Evolutionary conservation across 2,113 vertebrate species (phyloP).

Genomic region (Neogale vison): DNA sequence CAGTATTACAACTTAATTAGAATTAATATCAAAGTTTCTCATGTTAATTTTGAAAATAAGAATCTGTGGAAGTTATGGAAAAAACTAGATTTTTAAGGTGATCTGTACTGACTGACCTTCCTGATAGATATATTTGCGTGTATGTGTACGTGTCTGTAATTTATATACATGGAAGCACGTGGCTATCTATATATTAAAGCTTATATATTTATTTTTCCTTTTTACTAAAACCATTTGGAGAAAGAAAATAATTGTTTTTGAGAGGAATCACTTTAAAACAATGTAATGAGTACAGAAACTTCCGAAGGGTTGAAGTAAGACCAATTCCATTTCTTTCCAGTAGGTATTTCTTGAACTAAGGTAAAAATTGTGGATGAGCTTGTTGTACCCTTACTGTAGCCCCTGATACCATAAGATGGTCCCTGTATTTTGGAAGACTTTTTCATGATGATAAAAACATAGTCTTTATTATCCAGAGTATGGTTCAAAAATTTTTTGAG

Average conservation of each 20-base stretch:
- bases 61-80: constrained; percentile 44
- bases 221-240: constrained; percentile 52
- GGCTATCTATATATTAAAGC: constrained; percentile 47
- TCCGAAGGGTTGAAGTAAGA: constrained; percentile 39
- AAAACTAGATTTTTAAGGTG: constrained; percentile 42
- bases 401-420: not conserved
- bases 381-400: not conserved
- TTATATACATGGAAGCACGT: constrained; percentile 52
- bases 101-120: constrained; percentile 58
- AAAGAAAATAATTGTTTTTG: constrained; percentile 6
- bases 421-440: constrained; percentile 45
- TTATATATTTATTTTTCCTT: constrained; percentile 66
- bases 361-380: constrained; percentile 41
- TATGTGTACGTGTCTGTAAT: constrained; percentile 4
- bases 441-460: constrained; percentile 53
- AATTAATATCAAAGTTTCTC: constrained; percentile 73
- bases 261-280: constrained; percentile 62
- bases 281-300: constrained; percentile 67
- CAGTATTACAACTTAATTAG: constrained; percentile 50
- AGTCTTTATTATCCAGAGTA: constrained; percentile 57
- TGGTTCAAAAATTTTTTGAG: constrained; percentile 13
- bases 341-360: constrained; percentile 29
- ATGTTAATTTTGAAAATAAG: constrained; percentile 67
- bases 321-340: constrained; percentile 39
- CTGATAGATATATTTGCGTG: constrained; percentile 12